Evolutionary conservation across 2,888 invertebrate species (phyloP).

Genomic region (Drosophila meridionalis): DNA sequence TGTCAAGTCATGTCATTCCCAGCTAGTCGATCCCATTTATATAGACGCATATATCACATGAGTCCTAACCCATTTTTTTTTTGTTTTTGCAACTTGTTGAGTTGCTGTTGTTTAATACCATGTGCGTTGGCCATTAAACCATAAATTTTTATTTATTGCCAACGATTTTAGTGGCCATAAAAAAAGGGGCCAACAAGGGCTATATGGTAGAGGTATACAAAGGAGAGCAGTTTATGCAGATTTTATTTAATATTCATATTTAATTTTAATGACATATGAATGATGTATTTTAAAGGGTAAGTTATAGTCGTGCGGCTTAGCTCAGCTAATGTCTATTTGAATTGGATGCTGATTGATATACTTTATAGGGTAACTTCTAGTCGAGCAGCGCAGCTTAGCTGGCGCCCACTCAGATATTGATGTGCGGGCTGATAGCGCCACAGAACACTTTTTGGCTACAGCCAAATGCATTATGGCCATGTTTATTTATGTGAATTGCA

Average conservation of each 20-base stretch:
- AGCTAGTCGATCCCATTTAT: conserved; percentile 10
- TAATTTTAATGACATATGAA: neutral
- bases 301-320: neutral
- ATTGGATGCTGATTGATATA: neutral
- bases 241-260: neutral
- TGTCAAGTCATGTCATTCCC: conserved; percentile 7
- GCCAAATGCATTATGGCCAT: conserved; percentile 43
- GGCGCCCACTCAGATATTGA: conserved; percentile 1
- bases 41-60: conserved; percentile 13
- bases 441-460: neutral
- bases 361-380: neutral
- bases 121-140: conserved; percentile 50
- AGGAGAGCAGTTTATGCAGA: neutral
- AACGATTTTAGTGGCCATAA: conserved; percentile 21
- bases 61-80: conserved; percentile 6
- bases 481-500: conserved; percentile 42
- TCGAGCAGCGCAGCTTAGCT: neutral
- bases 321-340: neutral
- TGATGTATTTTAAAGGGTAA: neutral
- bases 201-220: neutral
- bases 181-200: neutral
- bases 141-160: conserved; percentile 58
- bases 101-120: conserved; percentile 39
- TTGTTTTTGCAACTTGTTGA: conserved; percentile 16
- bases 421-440: conserved; percentile 2